These are phyloP conservation scores for Paedocypris sp. DNA, from an alignment of 2,113 vertebrate genomes.

Conservation along the genomic window DNA sequence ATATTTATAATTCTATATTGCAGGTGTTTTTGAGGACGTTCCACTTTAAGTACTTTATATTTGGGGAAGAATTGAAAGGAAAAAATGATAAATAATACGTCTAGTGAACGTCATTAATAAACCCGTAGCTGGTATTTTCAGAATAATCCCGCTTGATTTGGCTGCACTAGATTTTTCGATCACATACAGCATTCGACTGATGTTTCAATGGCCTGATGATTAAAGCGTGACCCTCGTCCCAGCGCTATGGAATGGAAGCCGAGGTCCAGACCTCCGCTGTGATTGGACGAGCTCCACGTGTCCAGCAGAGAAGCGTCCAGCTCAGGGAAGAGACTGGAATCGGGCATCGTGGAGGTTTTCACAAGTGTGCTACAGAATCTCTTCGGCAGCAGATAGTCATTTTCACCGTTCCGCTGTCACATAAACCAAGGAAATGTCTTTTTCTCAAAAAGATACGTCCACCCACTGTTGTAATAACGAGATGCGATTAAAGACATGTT, in stretches of 20 bases:
- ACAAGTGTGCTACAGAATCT: background rate
- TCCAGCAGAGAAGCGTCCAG: conserved; percentile 1
- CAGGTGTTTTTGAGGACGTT: too few species aligned
- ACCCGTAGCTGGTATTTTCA: conserved; percentile 46
- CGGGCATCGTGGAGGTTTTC: background rate
- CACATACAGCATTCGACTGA: conserved; percentile 38
- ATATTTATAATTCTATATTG: too few species aligned
- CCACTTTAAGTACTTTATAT: too few species aligned
- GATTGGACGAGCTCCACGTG: background rate
- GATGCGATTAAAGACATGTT: conserved; percentile 3
- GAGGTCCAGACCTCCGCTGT: conserved; percentile 4
- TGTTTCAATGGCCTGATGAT: conserved; percentile 47
- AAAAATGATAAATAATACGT: conserved; percentile 45
- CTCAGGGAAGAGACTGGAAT: background rate
- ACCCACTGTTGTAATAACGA: background rate
- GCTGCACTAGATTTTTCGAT: conserved; percentile 49
- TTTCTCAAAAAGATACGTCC: conserved; percentile 8
- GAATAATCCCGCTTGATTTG: conserved; percentile 46
- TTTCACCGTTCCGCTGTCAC: conserved; percentile 6
- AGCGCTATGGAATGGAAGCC: conserved; percentile 19
- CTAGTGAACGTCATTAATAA: conserved; percentile 58
- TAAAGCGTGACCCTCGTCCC: conserved; percentile 46
- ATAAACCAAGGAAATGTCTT: background rate
- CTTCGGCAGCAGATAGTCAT: background rate
- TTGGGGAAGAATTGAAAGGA: too few species aligned